Evolutionary conservation across 2,797 vertebrate genomes (phyloP).

Genomic region (Sparidentex hasta): DNA sequence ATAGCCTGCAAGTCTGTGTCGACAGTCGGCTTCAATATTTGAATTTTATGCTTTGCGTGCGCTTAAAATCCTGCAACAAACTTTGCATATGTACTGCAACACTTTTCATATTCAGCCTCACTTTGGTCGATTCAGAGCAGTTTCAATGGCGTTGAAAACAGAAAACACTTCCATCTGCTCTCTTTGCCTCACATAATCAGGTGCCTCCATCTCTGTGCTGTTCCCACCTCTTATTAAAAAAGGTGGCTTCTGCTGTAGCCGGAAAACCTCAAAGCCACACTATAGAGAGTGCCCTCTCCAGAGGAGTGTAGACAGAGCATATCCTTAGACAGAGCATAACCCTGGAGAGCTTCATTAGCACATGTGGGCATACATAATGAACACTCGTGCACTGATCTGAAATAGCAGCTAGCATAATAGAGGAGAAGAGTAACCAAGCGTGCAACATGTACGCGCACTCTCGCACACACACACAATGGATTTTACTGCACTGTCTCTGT

Average conservation of each 20-base stretch:
- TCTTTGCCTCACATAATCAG: not conserved
- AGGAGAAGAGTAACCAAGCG: conserved; percentile 58
- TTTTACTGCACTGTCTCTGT: too few species aligned
- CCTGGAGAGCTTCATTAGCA: conserved; percentile 67
- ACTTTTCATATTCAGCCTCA: not conserved
- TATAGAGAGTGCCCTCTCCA: conserved; percentile 19
- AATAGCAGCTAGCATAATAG: conserved; percentile 68
- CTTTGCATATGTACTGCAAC: not conserved
- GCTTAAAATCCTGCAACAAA: not conserved
- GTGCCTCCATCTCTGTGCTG: not conserved
- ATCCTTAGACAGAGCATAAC: conserved; percentile 54
- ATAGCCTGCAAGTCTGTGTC: too few species aligned
- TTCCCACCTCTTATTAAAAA: not conserved
- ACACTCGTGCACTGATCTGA: conserved; percentile 60
- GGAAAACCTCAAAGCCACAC: conserved; percentile 10
- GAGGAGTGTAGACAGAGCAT: conserved; percentile 31
- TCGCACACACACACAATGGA: conserved; percentile 35
- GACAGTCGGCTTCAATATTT: too few species aligned
- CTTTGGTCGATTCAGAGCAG: not conserved
- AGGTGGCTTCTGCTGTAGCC: not conserved
- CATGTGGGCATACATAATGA: conserved; percentile 67
- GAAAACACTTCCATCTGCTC: not conserved
- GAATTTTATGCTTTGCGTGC: too few species aligned
- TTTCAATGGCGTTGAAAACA: too few species aligned
- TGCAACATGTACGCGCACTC: conserved; percentile 34